These are phyloP conservation scores for Melanocharis versteri DNA, from an alignment of 2,113 vertebrate species.

Conservation along the genomic window DNA sequence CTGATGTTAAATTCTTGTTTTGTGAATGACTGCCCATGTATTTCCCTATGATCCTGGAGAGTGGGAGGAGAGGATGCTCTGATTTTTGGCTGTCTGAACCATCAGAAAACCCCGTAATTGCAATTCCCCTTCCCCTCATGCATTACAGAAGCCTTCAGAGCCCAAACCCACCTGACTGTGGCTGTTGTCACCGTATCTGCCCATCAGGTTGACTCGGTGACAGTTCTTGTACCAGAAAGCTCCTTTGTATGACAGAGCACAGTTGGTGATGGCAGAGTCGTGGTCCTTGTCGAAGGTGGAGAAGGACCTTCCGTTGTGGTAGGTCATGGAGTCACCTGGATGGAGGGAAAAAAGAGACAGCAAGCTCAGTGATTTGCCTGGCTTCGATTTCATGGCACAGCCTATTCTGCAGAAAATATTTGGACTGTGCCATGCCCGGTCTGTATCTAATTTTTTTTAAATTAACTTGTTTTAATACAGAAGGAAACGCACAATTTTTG, in stretches of 20 bases:
- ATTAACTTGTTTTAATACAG: neutral
- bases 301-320: constrained; percentile 91
- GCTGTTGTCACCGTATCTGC: constrained; percentile 89
- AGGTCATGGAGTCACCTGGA: constrained; percentile 94
- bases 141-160: neutral
- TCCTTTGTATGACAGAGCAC: constrained; percentile 95
- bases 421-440: no score
- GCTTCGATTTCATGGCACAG: neutral
- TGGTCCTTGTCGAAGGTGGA: constrained; percentile 95
- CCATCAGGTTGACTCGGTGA: constrained; percentile 97
- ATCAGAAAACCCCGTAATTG: neutral
- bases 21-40: fast-evolving
- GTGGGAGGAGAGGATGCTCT: neutral
- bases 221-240: constrained; percentile 99
- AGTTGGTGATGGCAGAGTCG: constrained; percentile 96
- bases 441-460: neutral
- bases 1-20: neutral
- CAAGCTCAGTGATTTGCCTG: neutral
- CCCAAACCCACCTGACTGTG: constrained; percentile 90
- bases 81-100: neutral
- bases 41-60: neutral
- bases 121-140: neutral
- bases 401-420: neutral
- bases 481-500: neutral
- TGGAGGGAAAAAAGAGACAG: neutral